Evolutionary conservation across 1,140 invertebrate species (phyloP).

Genomic region (Kradibia gibbosae): DNA sequence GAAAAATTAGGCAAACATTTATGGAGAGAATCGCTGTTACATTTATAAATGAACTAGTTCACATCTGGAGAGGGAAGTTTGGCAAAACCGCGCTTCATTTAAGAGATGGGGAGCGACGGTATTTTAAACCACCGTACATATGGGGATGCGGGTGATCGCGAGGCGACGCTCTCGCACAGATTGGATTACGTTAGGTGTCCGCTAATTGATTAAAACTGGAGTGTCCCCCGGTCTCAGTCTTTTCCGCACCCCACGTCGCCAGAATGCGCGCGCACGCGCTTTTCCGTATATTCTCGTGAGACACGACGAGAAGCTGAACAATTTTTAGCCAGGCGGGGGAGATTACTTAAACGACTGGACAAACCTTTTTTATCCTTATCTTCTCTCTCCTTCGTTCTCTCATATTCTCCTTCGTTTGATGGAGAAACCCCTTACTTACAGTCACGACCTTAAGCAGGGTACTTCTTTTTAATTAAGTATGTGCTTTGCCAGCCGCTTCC

Average conservation of each 20-base stretch:
- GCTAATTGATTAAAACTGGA: conserved; percentile 65
- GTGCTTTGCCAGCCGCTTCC: not conserved
- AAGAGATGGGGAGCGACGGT: conserved; percentile 25
- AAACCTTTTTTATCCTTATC: conserved; percentile 21
- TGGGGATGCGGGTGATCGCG: conserved; percentile 57
- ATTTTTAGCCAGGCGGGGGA: not conserved
- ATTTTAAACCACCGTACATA: conserved; percentile 59
- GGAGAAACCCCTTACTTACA: too few species aligned
- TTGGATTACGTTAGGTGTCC: conserved; percentile 62
- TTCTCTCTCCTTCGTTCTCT: not conserved
- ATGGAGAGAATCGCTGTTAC: not conserved
- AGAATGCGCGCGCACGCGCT: not conserved
- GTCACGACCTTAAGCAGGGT: not conserved
- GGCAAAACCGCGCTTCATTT: conserved; percentile 25
- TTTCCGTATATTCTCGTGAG: not conserved
- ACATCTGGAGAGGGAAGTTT: not conserved
- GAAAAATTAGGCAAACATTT: not conserved
- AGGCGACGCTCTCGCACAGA: conserved; percentile 52
- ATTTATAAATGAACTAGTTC: not conserved
- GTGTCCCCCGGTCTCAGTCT: not conserved
- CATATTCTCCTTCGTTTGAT: not conserved
- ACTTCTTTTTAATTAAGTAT: conserved; percentile 22
- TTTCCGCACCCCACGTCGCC: not conserved
- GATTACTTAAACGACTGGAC: conserved; percentile 22
- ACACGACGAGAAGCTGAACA: not conserved